Conservation (phyloP, 2,113 vertebrate genomes). For the Ammodytes marinus region DNA sequence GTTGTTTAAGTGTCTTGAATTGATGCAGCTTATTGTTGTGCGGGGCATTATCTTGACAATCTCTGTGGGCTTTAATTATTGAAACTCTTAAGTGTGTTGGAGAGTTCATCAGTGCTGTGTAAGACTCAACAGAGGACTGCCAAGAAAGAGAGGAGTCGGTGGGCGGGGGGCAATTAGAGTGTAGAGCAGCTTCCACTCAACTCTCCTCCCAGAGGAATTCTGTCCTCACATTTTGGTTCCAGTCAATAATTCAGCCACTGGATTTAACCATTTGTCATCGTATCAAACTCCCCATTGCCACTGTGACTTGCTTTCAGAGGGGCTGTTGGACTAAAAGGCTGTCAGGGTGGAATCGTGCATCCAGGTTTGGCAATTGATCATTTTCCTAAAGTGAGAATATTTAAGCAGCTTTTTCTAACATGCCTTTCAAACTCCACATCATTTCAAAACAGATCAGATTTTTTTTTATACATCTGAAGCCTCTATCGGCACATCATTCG, state of each 20-base stretch:
- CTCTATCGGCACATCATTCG: neutral
- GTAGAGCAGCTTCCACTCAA: slow-evolving; percentile 72
- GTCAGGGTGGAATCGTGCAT: neutral
- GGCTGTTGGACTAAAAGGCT: neutral
- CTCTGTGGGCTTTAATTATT: slow-evolving; percentile 76
- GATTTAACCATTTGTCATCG: slow-evolving; percentile 66
- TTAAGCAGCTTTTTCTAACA: neutral
- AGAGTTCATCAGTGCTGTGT: slow-evolving; percentile 65
- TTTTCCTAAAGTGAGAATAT: neutral
- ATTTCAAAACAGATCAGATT: neutral
- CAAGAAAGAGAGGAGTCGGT: slow-evolving; percentile 51
- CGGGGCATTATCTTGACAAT: slow-evolving; percentile 67
- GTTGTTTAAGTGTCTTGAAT: slow-evolving; percentile 60
- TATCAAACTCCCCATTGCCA: slow-evolving; percentile 47
- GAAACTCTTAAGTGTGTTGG: slow-evolving; percentile 63
- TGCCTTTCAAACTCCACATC: neutral
- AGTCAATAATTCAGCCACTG: slow-evolving; percentile 71
- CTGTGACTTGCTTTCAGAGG: slow-evolving; percentile 16
- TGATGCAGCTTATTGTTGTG: slow-evolving; percentile 62
- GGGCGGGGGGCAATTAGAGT: slow-evolving; percentile 75
- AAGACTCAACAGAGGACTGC: slow-evolving; percentile 60
- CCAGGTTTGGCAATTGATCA: slow-evolving; percentile 3
- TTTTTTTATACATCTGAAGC: neutral
- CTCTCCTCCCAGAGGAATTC: slow-evolving; percentile 62
- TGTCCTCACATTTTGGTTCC: slow-evolving; percentile 69